Evolutionary conservation across 2,113 vertebrate species (phyloP).

Genomic region (Trematomus loennbergii): DNA sequence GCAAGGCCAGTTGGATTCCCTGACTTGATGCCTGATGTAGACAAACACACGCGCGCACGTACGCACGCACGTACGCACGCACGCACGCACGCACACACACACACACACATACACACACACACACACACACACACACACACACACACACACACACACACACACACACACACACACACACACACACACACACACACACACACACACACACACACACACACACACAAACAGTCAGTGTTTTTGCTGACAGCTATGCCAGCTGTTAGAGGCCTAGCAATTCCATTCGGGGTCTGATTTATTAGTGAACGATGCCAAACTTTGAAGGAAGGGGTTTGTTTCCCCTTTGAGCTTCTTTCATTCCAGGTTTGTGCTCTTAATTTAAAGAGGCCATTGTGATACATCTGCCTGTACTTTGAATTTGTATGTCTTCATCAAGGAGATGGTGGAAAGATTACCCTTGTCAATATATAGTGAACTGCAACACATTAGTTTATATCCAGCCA

Average conservation of each 20-base stretch:
- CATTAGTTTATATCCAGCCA: conserved; percentile 1
- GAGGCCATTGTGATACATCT: background rate
- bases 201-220: too few relatives aligned
- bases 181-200: conserved; percentile 8
- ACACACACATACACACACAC: conserved; percentile 27
- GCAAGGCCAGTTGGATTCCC: conserved; percentile 97
- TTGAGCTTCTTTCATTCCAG: conserved; percentile 9
- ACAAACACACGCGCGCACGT: conserved; percentile 33
- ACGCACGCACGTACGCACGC: conserved; percentile 16
- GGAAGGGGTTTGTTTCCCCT: background rate
- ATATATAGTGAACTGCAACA: conserved; percentile 7
- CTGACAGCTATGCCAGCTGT: conserved; percentile 57
- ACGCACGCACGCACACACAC: conserved; percentile 20
- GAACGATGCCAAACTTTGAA: conserved; percentile 10
- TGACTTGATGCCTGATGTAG: conserved; percentile 86
- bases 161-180: conserved; percentile 21
- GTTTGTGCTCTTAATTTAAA: conserved; percentile 4
- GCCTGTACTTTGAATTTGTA: background rate
- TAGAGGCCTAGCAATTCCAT: conserved; percentile 17
- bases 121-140: conserved; percentile 19
- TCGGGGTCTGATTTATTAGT: conserved; percentile 37
- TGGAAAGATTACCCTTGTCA: background rate
- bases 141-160: conserved; percentile 25
- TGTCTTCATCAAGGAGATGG: background rate
- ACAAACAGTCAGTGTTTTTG: conserved; percentile 32